Percentiles rank a stretch among this genome's conserved stretches.
Evolutionary conservation across 2,888 invertebrate genomes (phyloP).

Genomic region (Camponotus fellah): DNA sequence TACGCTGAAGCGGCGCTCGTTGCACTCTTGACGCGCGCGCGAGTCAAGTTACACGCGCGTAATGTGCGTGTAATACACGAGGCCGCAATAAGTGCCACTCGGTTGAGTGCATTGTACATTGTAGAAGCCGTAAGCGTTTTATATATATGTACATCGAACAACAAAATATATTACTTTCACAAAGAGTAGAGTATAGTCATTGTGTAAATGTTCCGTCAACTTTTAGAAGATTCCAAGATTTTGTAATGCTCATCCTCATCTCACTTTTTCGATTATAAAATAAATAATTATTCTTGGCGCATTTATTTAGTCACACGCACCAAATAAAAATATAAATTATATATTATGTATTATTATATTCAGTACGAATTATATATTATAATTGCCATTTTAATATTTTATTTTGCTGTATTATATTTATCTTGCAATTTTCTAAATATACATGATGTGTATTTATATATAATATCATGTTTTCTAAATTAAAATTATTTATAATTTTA

Average conservation of each 20-base stretch:
- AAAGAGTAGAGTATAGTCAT: constrained; percentile 11
- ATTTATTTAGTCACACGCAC: neutral
- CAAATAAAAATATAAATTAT: neutral
- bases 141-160: constrained; percentile 40
- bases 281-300: neutral
- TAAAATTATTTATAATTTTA: neutral
- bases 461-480: neutral
- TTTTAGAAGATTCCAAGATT: neutral
- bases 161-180: constrained; percentile 38
- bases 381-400: neutral
- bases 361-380: neutral
- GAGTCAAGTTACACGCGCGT: constrained; percentile 74
- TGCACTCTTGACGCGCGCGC: constrained; percentile 74
- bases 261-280: neutral
- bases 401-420: neutral
- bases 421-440: neutral
- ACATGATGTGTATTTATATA: neutral
- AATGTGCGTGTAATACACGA: constrained; percentile 74
- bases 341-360: neutral
- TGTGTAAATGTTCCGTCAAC: constrained; percentile 9
- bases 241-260: neutral
- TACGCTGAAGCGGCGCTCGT: constrained; percentile 69
- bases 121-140: constrained; percentile 59
- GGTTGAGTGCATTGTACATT: constrained; percentile 49
- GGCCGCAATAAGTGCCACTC: constrained; percentile 67